Evolutionary conservation across 37 sponge, comb jelly and placozoan genomes (phyloP).

Genomic region (Beroe forskalii): DNA sequence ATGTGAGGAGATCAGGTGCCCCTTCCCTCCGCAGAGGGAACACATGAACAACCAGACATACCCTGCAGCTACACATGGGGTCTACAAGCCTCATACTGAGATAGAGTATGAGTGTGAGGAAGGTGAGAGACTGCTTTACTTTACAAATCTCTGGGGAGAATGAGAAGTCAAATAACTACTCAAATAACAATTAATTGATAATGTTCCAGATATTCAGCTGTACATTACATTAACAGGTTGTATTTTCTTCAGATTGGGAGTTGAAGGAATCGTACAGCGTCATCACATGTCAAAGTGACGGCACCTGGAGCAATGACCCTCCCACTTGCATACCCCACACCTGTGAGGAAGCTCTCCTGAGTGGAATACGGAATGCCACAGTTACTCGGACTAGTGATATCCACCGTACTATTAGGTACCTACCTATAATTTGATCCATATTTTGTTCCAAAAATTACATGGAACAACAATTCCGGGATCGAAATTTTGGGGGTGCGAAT

Average conservation of each 20-base stretch:
- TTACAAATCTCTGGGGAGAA: no score
- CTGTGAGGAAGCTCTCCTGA: background rate
- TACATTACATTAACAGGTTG: no score
- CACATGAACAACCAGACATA: conserved; percentile 18
- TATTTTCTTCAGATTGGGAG: background rate
- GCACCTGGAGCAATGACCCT: conserved; percentile 6
- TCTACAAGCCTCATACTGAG: conserved; percentile 7
- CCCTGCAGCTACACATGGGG: background rate
- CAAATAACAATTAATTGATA: no score
- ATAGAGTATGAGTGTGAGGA: conserved; percentile 53
- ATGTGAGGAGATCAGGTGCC: conserved; percentile 24
- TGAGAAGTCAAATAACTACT: no score
- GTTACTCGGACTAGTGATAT: background rate
- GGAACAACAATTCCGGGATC: no score
- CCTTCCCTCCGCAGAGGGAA: background rate
- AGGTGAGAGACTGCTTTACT: no score
- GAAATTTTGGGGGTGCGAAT: no score
- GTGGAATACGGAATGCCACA: background rate
- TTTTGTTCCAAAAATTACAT: no score
- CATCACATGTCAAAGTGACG: background rate
- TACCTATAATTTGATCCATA: no score
- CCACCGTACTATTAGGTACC: background rate
- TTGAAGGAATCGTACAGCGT: background rate
- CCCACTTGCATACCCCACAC: background rate
- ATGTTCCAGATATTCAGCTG: no score